phyloP scores from a whole-genome alignment of 2,797 vertebrate genomes.

The Sebastes kiyomatsui region DNA sequence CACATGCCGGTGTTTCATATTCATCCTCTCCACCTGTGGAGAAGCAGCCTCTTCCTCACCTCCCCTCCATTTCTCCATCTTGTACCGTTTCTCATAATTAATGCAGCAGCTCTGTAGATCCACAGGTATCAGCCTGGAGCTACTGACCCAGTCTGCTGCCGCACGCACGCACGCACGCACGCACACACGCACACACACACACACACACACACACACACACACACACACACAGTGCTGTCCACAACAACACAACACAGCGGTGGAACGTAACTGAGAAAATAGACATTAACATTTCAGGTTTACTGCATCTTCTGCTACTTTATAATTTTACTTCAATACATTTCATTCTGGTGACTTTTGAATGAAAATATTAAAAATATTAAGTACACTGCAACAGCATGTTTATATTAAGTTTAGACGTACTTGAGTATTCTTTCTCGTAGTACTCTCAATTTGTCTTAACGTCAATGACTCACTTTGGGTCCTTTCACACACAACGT shows the following conservation, averaged over 20 bases:
- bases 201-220: neutral
- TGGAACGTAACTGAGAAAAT: neutral
- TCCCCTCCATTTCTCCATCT: slow-evolving; percentile 48
- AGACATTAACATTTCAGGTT: neutral
- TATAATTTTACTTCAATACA: too few species aligned
- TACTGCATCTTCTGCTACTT: neutral
- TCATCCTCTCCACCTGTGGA: slow-evolving; percentile 45
- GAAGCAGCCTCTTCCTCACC: slow-evolving; percentile 21
- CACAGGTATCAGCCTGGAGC: slow-evolving; percentile 43
- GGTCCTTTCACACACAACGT: too few species aligned
- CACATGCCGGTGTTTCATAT: slow-evolving; percentile 25
- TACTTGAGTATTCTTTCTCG: too few species aligned
- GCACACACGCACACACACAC: neutral
- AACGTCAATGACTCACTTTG: too few species aligned
- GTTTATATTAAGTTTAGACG: too few species aligned
- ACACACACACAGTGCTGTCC: neutral
- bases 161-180: neutral
- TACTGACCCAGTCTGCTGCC: neutral
- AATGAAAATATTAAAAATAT: too few species aligned
- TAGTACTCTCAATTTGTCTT: too few species aligned
- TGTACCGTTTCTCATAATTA: slow-evolving; percentile 27
- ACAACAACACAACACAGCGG: neutral
- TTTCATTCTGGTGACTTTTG: too few species aligned
- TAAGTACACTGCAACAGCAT: too few species aligned
- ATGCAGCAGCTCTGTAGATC: slow-evolving; percentile 49